These are phyloP conservation scores for Bolinopsis microptera DNA, from an alignment of 37 sponge, comb jelly and placozoan species.

Conservation along the genomic window DNA sequence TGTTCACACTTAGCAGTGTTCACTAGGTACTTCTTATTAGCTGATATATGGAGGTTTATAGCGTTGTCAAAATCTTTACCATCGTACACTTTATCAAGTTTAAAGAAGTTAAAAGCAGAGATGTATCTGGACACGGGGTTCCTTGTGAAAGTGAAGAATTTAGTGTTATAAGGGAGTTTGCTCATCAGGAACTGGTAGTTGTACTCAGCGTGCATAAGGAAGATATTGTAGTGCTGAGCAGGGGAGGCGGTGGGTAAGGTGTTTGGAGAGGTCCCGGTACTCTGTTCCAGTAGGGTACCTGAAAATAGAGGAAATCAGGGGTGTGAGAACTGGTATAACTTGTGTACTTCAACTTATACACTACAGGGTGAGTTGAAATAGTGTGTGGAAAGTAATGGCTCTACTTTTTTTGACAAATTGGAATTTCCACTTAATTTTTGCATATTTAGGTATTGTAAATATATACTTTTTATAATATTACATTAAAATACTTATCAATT, in stretches of 20 bases:
- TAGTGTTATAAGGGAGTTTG: not conserved
- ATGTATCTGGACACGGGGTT: conserved; percentile 31
- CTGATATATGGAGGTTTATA: not conserved
- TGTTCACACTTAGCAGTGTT: not conserved
- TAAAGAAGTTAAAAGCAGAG: conserved; percentile 4
- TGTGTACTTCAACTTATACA: no score
- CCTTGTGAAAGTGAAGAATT: not conserved
- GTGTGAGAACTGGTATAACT: no score
- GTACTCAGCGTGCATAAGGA: conserved; percentile 12
- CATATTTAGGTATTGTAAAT: no score
- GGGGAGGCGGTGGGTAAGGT: not conserved
- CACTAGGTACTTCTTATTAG: not conserved
- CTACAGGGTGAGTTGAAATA: no score
- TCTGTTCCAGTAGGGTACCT: conserved; percentile 42
- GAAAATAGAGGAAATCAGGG: no score
- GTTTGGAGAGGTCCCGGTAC: not conserved
- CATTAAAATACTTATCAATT: no score
- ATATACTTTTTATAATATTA: no score
- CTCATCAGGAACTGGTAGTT: not conserved
- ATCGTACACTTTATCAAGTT: not conserved
- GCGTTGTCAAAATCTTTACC: not conserved
- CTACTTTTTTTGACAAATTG: no score
- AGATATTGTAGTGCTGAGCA: not conserved
- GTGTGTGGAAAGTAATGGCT: no score
- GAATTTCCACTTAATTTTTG: no score